Percentiles rank a stretch among this genome's conserved stretches.
Conservation (phyloP, 2,888 invertebrate species). For the Spilarctia lutea region DNA sequence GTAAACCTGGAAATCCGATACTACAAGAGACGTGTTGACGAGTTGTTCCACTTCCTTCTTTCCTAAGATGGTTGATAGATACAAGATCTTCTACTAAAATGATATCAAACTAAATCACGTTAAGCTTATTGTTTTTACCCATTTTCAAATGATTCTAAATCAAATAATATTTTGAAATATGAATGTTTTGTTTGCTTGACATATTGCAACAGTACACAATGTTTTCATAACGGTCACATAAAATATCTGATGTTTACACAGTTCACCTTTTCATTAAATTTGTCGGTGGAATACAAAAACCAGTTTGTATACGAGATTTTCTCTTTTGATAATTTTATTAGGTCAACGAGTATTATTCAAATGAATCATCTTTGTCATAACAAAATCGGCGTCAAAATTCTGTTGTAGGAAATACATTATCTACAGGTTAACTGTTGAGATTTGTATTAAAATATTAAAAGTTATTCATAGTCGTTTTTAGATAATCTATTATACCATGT, state of each 20-base stretch:
- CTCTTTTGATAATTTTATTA: conserved; percentile 24
- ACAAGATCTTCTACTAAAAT: background rate
- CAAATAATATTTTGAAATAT: background rate
- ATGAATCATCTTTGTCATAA: conserved; percentile 24
- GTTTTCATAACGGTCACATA: conserved; percentile 16
- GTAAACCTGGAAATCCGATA: background rate
- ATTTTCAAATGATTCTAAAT: background rate
- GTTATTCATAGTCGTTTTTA: background rate
- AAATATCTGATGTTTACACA: conserved; percentile 23
- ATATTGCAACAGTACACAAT: conserved; percentile 15
- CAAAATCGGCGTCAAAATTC: conserved; percentile 11
- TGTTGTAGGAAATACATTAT: conserved; percentile 22
- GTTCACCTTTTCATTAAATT: conserved; percentile 20
- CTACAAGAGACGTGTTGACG: no score
- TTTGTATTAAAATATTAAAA: background rate
- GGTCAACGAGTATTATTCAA: conserved; percentile 27
- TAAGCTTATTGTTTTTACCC: background rate
- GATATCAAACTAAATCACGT: background rate
- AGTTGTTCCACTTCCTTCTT: background rate
- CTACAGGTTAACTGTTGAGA: background rate
- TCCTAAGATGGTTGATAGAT: background rate
- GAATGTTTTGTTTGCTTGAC: conserved; percentile 6
- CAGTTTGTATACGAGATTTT: conserved; percentile 19
- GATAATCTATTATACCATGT: background rate
- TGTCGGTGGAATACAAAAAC: conserved; percentile 14